Conservation (phyloP, 92 coral and sea anemone genomes). For the Plumapathes pennacea region DNA sequence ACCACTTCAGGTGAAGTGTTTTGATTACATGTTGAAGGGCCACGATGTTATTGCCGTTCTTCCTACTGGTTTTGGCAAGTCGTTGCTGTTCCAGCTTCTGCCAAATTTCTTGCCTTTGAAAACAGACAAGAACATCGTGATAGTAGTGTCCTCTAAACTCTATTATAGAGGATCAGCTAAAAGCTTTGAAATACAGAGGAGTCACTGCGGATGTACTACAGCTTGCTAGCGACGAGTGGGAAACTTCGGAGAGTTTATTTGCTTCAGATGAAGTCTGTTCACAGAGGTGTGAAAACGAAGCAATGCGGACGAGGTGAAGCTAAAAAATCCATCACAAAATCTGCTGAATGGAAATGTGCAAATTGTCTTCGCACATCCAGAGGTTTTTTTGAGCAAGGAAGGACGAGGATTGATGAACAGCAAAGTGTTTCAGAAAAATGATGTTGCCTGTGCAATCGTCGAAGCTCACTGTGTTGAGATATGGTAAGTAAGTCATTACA, state of each 20-base stretch:
- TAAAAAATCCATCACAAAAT: slow-evolving; percentile 6
- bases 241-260: slow-evolving; percentile 45
- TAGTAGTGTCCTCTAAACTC: slow-evolving; percentile 68
- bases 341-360: slow-evolving; percentile 29
- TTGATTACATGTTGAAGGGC: slow-evolving; percentile 54
- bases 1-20: slow-evolving; percentile 25
- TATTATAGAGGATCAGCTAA: slow-evolving; percentile 63
- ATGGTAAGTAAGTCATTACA: slow-evolving; percentile 53
- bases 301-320: slow-evolving; percentile 19
- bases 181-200: slow-evolving; percentile 32
- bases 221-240: slow-evolving; percentile 27
- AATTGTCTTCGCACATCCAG: slow-evolving; percentile 60
- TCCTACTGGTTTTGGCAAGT: slow-evolving; percentile 71
- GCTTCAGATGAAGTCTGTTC: too few relatives aligned
- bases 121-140: slow-evolving; percentile 48
- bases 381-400: slow-evolving; percentile 52
- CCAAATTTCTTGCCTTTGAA: slow-evolving; percentile 55
- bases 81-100: slow-evolving; percentile 60
- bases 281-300: too few relatives aligned
- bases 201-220: slow-evolving; percentile 57
- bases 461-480: slow-evolving; percentile 78
- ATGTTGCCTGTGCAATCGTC: slow-evolving; percentile 58
- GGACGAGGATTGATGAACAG: slow-evolving; percentile 57
- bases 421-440: slow-evolving; percentile 57
- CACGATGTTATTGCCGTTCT: slow-evolving; percentile 47